Percentiles rank a stretch among this genome's conserved stretches.
phyloP scores from a whole-genome alignment of 2,797 vertebrate species.

The Gymnothorax javanicus region DNA sequence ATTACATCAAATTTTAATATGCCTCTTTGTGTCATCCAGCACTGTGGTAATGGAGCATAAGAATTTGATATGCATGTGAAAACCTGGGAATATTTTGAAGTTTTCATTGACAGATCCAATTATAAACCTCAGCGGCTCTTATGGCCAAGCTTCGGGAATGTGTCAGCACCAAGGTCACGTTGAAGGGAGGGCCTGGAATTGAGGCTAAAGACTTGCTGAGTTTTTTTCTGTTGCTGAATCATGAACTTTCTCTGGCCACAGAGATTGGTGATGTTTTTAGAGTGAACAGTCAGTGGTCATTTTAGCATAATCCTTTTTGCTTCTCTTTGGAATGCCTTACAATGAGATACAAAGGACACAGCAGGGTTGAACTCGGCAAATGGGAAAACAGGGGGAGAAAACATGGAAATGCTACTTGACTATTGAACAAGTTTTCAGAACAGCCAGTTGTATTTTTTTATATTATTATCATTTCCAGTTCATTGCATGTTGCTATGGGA shows the following conservation, averaged over 20 bases:
- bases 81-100: not conserved
- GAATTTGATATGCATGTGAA: not conserved
- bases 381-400: not conserved
- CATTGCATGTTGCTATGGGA: not conserved
- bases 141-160: not conserved
- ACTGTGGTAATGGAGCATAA: not conserved
- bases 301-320: constrained; percentile 18
- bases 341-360: not conserved
- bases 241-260: constrained; percentile 12
- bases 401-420: not conserved
- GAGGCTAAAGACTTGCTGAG: not conserved
- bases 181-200: not conserved
- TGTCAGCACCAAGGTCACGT: not conserved
- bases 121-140: not conserved
- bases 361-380: not conserved
- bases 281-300: constrained; percentile 7
- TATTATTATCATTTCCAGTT: not conserved
- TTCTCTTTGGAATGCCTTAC: constrained; percentile 15
- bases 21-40: not conserved
- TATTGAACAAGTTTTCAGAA: not conserved
- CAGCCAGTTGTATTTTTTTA: not conserved
- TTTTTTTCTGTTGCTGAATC: constrained; percentile 12
- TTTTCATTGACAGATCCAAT: not conserved
- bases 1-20: constrained; percentile 10
- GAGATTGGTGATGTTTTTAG: constrained; percentile 10